These are phyloP conservation scores for Corythaixoides concolor DNA, from an alignment of 2,113 vertebrate species.

Conservation along the genomic window DNA sequence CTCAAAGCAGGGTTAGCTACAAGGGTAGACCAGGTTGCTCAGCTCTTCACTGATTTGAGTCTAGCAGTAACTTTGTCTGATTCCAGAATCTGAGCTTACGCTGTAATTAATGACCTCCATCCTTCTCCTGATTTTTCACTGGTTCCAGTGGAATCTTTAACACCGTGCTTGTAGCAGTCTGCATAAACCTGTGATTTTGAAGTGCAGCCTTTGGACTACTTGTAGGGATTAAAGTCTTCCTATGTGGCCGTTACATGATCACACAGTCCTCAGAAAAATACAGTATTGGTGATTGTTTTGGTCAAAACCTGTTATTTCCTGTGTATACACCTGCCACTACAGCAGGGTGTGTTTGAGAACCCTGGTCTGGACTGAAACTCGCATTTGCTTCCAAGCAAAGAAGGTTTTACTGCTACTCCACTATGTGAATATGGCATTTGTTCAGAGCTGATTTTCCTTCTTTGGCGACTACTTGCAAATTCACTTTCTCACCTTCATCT, in stretches of 20 bases:
- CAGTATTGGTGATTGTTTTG: background rate
- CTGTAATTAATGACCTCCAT: background rate
- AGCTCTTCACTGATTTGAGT: background rate
- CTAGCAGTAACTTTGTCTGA: background rate
- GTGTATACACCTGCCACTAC: background rate
- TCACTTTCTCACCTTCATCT: background rate
- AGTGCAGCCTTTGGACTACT: background rate
- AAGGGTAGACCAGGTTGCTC: background rate
- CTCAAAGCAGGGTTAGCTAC: background rate
- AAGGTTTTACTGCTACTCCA: background rate
- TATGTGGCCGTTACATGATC: background rate
- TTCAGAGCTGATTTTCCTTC: background rate
- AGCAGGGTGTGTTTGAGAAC: background rate
- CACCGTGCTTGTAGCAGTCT: background rate
- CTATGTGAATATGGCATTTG: background rate
- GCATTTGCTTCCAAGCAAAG: background rate
- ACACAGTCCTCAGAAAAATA: background rate
- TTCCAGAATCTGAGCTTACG: background rate
- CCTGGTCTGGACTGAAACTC: background rate
- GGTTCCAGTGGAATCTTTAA: background rate
- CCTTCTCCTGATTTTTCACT: background rate
- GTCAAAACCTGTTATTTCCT: slow-evolving; percentile 7
- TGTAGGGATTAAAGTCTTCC: background rate
- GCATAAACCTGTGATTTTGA: background rate
- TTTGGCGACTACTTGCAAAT: background rate